Evolutionary conservation across 2,113 vertebrate species (phyloP), one percentile per base, ranked within the genome.

Genomic region (Spermophilus dauricus): DNA sequence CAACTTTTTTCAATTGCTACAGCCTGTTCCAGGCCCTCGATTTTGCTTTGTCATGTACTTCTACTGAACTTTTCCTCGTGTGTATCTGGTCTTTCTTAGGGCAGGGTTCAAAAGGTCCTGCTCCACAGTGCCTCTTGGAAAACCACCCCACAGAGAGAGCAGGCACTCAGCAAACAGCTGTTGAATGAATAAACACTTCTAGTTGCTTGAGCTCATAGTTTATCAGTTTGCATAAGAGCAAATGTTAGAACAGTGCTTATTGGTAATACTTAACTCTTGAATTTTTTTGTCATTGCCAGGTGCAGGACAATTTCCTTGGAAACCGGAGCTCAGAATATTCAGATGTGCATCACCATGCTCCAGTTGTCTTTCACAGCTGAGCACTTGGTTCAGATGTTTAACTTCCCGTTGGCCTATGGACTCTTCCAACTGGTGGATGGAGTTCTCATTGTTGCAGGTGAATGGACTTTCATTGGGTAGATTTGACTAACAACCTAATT

Each of bases 291-390:
- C 34, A 32, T 37, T 89, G 58, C 14, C 82, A 99, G 99, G 70
- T 99, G 98, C 96, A 97, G 98, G 93, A 99, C 98, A 0, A 99
- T 99, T 80, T 98, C 98, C 78, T 93, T 99, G 88, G 99, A 99
- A 96, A 99, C 98, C 0, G 98, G 98, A 67, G 97, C 98, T 80
- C 99, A 99, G 94, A 99, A 98, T 86, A 97, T 98, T 18, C 98
- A 99, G 80, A 94, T 99, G 96, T 98, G 98, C n/a, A 32, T 97
- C 32, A 98, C 98, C 12, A 96, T 99, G 92, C 92, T 98, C 8
- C 98, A 98, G 90, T 37, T 98, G 2, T 99, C 98, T 37, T 98
- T 98, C 51, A 70, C 81, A 0, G 45, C 97, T 0, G 61, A 98
- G 85, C 85, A 98, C 12, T 69, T 98, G 65, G 91, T 69, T 51